These are phyloP conservation scores for Xenus cinereus DNA, from an alignment of 2,113 vertebrate species.

Conservation along the genomic window DNA sequence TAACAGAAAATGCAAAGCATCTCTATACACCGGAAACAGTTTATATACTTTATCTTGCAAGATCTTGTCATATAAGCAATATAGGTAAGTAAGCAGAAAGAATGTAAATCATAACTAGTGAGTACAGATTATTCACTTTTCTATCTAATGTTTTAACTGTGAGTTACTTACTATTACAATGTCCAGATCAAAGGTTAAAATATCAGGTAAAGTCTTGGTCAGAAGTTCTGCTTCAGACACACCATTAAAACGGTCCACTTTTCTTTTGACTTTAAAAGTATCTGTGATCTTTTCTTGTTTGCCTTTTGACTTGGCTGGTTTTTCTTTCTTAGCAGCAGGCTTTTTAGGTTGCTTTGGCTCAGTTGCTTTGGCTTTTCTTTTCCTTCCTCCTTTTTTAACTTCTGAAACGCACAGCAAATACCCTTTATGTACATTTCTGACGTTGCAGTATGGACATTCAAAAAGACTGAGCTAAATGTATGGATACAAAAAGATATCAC, in stretches of 20 bases:
- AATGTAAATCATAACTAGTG: background rate
- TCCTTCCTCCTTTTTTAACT: conserved; percentile 80
- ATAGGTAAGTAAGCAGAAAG: background rate
- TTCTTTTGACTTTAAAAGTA: conserved; percentile 94
- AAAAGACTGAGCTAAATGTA: background rate
- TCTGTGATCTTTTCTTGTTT: conserved; percentile 98
- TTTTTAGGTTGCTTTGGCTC: conserved; percentile 75
- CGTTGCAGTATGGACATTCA: background rate
- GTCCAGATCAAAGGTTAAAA: conserved; percentile 93
- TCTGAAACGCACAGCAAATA: conserved; percentile 71
- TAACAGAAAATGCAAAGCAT: conserved; percentile 22
- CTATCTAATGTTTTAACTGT: background rate
- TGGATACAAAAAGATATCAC: background rate
- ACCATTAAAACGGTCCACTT: conserved; percentile 96
- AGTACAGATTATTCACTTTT: background rate
- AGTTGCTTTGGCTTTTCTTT: conserved; percentile 79
- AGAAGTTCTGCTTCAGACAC: conserved; percentile 95
- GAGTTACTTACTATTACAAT: conserved; percentile 92
- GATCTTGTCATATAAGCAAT: background rate
- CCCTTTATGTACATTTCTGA: background rate
- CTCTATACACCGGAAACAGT: background rate
- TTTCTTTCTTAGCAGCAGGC: conserved; percentile 63
- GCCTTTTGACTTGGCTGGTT: conserved; percentile 79
- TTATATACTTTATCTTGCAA: conserved; percentile 1
- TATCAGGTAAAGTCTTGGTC: conserved; percentile 94